A percentile compares a stretch with the other conserved stretches of the same genome.
phyloP scores from a whole-genome alignment of 2,888 invertebrate species.

The Gari tellinella region DNA sequence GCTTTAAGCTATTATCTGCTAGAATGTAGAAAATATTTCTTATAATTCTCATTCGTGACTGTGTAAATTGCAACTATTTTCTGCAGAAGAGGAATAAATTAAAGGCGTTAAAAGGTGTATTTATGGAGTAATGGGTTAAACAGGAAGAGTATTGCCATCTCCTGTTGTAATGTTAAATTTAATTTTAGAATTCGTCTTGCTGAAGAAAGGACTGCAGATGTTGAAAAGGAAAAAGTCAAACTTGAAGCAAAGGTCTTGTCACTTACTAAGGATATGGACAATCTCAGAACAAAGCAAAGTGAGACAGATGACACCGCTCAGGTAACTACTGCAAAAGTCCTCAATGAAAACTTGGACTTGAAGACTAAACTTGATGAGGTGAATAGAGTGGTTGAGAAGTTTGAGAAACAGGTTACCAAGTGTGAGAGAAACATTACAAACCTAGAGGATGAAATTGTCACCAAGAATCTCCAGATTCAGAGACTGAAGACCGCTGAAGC shows the following conservation, averaged over 20 bases:
- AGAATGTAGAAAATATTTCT: no score
- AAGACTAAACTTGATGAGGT: slow-evolving; percentile 50
- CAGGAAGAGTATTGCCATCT: no score
- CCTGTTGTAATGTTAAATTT: no score
- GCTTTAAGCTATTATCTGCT: no score
- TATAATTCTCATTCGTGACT: no score
- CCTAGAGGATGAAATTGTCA: slow-evolving; percentile 48
- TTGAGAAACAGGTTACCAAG: slow-evolving; percentile 54
- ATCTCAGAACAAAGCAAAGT: slow-evolving; percentile 77
- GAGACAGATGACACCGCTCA: slow-evolving; percentile 80
- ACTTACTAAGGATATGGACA: slow-evolving; percentile 78
- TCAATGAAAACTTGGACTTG: slow-evolving; percentile 52
- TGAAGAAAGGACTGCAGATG: slow-evolving; percentile 63
- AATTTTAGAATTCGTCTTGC: slow-evolving; percentile 57
- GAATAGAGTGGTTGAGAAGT: slow-evolving; percentile 42
- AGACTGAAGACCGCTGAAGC: slow-evolving; percentile 34
- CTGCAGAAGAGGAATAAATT: no score
- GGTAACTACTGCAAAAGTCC: slow-evolving; percentile 35
- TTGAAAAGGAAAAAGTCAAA: slow-evolving; percentile 62
- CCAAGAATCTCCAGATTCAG: slow-evolving; percentile 47
- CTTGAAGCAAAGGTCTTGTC: slow-evolving; percentile 45
- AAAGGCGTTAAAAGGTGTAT: no score
- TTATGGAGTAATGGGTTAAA: no score
- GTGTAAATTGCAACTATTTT: no score
- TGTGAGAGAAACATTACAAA: slow-evolving; percentile 51